These are phyloP conservation scores for Carabus problematicus DNA, from an alignment of 2,888 invertebrate genomes.

Conservation along the genomic window DNA sequence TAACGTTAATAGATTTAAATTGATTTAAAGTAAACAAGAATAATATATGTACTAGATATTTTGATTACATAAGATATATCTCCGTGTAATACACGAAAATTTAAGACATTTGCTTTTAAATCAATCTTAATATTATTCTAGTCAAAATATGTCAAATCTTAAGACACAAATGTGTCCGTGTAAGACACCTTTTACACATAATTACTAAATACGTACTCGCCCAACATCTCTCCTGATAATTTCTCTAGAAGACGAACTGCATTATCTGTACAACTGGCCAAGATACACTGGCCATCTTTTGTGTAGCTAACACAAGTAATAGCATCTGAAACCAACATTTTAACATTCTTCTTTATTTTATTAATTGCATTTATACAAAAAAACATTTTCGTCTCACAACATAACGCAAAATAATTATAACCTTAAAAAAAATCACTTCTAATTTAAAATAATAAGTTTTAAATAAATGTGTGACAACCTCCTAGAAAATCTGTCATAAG, in stretches of 20 bases:
- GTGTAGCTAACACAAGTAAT: slow-evolving; percentile 86
- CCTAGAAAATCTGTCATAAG: slow-evolving; percentile 85
- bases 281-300: slow-evolving; percentile 90
- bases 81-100: no score
- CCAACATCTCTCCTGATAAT: slow-evolving; percentile 77
- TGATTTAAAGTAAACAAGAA: background rate
- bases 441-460: no score
- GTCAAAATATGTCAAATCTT: no score
- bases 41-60: slow-evolving; percentile 13
- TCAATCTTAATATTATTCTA: no score
- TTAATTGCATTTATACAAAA: slow-evolving; percentile 7
- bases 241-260: slow-evolving; percentile 88
- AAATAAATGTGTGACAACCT: slow-evolving; percentile 56
- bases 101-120: no score
- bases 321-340: slow-evolving; percentile 63
- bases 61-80: no score
- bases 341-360: background rate
- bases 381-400: slow-evolving; percentile 7
- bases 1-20: background rate
- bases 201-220: slow-evolving; percentile 61
- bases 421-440: no score
- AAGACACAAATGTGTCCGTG: no score
- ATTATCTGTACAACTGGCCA: slow-evolving; percentile 85
- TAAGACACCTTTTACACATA: no score
- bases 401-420: slow-evolving; percentile 32